These are phyloP conservation scores for Buathra laborator DNA, from an alignment of 2,888 invertebrate species.

Conservation along the genomic window DNA sequence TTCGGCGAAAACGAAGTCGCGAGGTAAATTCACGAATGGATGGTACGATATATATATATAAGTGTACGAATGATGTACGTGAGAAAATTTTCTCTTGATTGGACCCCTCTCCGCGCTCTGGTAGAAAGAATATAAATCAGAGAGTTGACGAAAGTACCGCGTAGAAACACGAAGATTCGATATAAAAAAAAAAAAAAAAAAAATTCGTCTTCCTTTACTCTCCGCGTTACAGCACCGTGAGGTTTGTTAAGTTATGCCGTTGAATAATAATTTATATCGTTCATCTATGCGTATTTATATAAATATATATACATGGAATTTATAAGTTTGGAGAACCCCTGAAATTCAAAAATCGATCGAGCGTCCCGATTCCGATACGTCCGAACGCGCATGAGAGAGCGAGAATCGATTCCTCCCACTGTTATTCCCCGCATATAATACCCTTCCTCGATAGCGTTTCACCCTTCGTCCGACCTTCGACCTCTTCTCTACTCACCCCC, in stretches of 20 bases:
- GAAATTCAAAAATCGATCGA: constrained; percentile 36
- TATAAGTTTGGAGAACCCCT: constrained; percentile 37
- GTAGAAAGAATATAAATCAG: constrained; percentile 38
- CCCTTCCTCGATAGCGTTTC: constrained; percentile 45
- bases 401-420: constrained; percentile 33
- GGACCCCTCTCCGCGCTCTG: constrained; percentile 12
- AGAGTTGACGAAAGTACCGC: constrained; percentile 20
- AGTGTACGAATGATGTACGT: background rate
- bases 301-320: background rate
- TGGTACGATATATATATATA: background rate
- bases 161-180: constrained; percentile 1
- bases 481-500: constrained; percentile 1
- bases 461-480: constrained; percentile 52
- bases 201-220: constrained; percentile 22
- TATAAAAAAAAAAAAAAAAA: background rate
- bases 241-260: background rate
- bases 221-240: background rate
- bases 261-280: background rate
- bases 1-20: background rate
- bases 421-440: constrained; percentile 7
- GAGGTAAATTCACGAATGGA: constrained; percentile 22
- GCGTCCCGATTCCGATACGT: constrained; percentile 37
- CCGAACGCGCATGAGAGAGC: constrained; percentile 9
- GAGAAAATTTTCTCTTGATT: constrained; percentile 33
- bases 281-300: background rate